A percentile compares a stretch with the other conserved stretches of the same genome.
These are phyloP conservation scores for Microctonus brassicae DNA, from an alignment of 2,888 invertebrate species.

Conservation along the genomic window DNA sequence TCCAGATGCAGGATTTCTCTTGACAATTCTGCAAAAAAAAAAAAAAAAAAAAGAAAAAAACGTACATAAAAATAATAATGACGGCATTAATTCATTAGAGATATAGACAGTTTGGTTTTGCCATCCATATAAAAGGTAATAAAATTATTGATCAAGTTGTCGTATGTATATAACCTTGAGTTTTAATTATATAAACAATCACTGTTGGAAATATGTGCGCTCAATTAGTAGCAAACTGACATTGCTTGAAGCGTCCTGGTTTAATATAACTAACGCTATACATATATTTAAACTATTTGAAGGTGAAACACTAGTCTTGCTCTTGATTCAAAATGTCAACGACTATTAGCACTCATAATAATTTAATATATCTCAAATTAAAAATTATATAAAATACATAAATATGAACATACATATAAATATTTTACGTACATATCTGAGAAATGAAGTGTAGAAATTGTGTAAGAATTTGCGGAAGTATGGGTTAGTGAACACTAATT, in stretches of 20 bases:
- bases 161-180: constrained; percentile 42
- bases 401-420: neutral
- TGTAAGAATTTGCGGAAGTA: neutral
- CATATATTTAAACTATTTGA: constrained; percentile 36
- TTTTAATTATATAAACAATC: constrained; percentile 50
- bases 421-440: neutral
- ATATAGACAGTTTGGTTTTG: neutral
- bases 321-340: neutral
- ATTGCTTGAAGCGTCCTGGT: constrained; percentile 13
- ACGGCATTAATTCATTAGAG: neutral
- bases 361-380: neutral
- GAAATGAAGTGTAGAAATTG: neutral
- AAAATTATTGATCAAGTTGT: constrained; percentile 25
- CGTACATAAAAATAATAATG: neutral
- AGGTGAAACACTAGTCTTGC: constrained; percentile 1
- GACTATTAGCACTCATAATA: neutral
- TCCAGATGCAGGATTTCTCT: neutral
- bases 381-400: neutral
- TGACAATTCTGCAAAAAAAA: neutral
- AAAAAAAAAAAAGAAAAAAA: neutral
- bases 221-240: constrained; percentile 52
- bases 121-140: constrained; percentile 19
- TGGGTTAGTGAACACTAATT: constrained; percentile 20
- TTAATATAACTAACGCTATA: constrained; percentile 16
- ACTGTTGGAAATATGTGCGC: constrained; percentile 44